Conservation (phyloP, 2,113 vertebrate genomes). For the Emydura subglobosa region DNA sequence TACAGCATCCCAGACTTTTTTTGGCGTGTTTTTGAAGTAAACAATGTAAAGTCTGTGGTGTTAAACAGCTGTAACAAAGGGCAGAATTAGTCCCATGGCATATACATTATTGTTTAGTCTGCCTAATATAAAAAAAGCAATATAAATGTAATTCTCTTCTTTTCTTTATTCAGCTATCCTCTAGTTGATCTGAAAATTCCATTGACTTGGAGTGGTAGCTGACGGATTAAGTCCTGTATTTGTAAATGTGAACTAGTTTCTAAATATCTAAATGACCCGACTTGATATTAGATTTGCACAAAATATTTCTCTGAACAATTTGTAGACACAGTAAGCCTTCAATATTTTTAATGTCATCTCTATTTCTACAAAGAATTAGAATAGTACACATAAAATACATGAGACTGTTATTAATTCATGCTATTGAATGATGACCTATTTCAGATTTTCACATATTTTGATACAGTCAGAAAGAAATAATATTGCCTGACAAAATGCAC, state of each 20-base stretch:
- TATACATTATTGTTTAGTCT: slow-evolving; percentile 9
- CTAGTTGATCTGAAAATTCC: not conserved
- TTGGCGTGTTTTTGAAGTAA: too few species aligned
- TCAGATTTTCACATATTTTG: not conserved
- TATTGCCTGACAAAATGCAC: not conserved
- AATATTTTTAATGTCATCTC: not conserved
- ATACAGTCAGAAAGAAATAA: not conserved
- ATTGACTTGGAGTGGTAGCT: not conserved
- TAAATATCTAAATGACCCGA: not conserved
- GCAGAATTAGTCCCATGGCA: not conserved
- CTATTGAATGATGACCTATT: not conserved
- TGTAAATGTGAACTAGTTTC: not conserved
- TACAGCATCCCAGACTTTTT: too few species aligned
- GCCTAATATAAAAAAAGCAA: not conserved
- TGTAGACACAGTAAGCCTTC: not conserved
- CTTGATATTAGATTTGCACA: not conserved
- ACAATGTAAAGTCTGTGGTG: not conserved
- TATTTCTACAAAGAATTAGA: not conserved
- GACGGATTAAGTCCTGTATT: not conserved
- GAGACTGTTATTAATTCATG: not conserved
- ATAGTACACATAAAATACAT: not conserved
- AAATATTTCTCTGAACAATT: not conserved
- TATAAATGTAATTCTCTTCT: not conserved
- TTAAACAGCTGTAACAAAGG: not conserved
- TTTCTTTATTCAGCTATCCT: not conserved